Percentiles rank a stretch among this genome's conserved stretches.
phyloP scores from a whole-genome alignment of 2,113 vertebrate species.

The Nanorana parkeri region DNA sequence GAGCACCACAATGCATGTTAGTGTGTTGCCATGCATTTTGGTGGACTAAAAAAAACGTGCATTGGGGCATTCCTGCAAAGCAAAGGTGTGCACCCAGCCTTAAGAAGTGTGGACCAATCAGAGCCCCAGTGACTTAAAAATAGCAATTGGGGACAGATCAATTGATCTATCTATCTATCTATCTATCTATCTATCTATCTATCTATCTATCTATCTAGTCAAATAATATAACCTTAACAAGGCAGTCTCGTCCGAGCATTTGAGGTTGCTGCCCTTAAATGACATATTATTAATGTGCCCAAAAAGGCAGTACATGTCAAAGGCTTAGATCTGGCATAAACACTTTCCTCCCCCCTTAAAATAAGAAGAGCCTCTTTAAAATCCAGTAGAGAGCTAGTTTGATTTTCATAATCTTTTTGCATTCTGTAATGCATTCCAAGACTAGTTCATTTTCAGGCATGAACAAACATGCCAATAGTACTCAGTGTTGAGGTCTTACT shows the following conservation, averaged over 20 bases:
- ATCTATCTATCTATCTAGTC: too few relatives aligned
- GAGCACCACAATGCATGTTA: too few relatives aligned
- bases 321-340: not conserved
- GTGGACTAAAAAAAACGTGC: too few relatives aligned
- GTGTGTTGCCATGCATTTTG: too few relatives aligned
- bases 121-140: too few relatives aligned
- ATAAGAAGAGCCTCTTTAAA: not conserved
- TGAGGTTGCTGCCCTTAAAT: not conserved
- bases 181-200: too few relatives aligned
- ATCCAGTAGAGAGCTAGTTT: conserved; percentile 16
- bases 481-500: conserved; percentile 55
- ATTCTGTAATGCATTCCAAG: conserved; percentile 59
- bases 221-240: too few relatives aligned
- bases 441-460: conserved; percentile 58
- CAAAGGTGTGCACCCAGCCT: too few relatives aligned
- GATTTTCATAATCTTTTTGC: conserved; percentile 46
- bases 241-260: not conserved
- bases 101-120: too few relatives aligned
- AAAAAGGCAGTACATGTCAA: not conserved
- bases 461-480: conserved; percentile 59
- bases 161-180: too few relatives aligned
- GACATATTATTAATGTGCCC: not conserved
- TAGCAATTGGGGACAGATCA: too few relatives aligned
- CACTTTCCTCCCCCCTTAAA: conserved; percentile 12
- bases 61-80: too few relatives aligned